A percentile compares a stretch with the other conserved stretches of the same genome.
These are phyloP conservation scores for Acleris cristana DNA, from an alignment of 2,888 invertebrate species.

Conservation along the genomic window DNA sequence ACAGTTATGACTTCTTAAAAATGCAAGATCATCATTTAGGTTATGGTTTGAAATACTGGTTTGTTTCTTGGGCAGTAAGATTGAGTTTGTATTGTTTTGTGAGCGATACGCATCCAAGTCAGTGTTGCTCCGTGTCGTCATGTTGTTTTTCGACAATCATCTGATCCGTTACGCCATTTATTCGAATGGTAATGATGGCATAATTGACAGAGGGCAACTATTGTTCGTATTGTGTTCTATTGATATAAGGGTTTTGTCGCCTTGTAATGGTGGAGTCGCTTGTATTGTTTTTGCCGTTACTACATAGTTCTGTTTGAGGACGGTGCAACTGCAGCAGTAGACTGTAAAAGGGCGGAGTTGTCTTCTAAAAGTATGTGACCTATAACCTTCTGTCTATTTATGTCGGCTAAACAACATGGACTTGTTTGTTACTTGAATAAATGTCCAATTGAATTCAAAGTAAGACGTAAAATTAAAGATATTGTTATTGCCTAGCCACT, in stretches of 20 bases:
- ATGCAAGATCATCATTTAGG: conserved; percentile 62
- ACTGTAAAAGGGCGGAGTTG: conserved; percentile 76
- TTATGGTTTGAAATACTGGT: conserved; percentile 47
- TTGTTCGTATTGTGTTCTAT: conserved; percentile 81
- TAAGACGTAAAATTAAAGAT: conserved; percentile 71
- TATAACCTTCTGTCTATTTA: conserved; percentile 49
- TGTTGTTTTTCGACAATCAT: conserved; percentile 76
- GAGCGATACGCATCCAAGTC: conserved; percentile 46
- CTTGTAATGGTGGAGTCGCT: conserved; percentile 75
- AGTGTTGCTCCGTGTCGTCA: conserved; percentile 63
- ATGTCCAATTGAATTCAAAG: conserved; percentile 48
- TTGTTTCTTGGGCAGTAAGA: conserved; percentile 57
- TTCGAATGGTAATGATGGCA: conserved; percentile 82
- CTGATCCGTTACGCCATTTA: conserved; percentile 79
- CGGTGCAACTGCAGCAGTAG: conserved; percentile 58
- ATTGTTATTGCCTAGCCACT: conserved; percentile 70
- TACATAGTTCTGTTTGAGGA: conserved; percentile 63
- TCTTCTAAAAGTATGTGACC: conserved; percentile 59
- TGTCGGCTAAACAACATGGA: background rate
- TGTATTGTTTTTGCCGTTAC: conserved; percentile 73
- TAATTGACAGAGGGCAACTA: conserved; percentile 82
- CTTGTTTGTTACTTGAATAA: conserved; percentile 35
- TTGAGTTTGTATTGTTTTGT: conserved; percentile 53
- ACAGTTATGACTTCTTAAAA: conserved; percentile 67
- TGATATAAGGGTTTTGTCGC: conserved; percentile 82